Conservation (phyloP, 2,797 vertebrate species). For the Avahi laniger region DNA sequence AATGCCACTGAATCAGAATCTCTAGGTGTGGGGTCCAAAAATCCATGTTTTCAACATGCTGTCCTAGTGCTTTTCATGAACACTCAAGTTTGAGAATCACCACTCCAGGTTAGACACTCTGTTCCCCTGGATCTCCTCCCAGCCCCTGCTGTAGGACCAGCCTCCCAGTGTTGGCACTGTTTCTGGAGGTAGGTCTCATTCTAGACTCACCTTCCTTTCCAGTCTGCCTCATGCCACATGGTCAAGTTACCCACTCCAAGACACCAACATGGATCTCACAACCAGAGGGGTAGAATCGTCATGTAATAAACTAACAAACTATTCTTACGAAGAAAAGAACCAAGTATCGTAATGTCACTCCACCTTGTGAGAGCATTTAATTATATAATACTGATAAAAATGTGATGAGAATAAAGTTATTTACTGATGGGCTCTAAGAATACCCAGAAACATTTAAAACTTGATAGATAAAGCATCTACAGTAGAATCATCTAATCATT, state of each 20-base stretch:
- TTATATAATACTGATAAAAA: slow-evolving; percentile 10
- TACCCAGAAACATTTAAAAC: not conserved
- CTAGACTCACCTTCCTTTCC: not conserved
- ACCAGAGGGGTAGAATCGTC: not conserved
- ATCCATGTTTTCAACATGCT: not conserved
- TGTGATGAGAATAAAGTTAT: not conserved
- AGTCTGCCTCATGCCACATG: not conserved
- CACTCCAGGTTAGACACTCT: not conserved
- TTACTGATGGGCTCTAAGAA: not conserved
- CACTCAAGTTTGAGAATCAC: not conserved
- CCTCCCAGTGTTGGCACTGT: not conserved
- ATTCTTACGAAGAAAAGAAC: not conserved
- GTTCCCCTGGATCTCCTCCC: not conserved
- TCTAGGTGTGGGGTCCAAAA: not conserved
- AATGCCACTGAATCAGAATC: not conserved
- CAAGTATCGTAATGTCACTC: not conserved
- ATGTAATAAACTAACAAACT: slow-evolving; percentile 22
- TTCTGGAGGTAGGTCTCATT: not conserved
- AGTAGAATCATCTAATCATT: not conserved
- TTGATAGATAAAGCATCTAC: not conserved
- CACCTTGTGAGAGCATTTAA: not conserved
- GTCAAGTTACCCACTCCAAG: not conserved
- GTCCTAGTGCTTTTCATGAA: not conserved
- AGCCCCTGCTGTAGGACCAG: not conserved
- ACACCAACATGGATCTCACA: not conserved